These are phyloP conservation scores for Nyctibius bracteatus DNA, from an alignment of 2,113 vertebrate species.

Conservation along the genomic window DNA sequence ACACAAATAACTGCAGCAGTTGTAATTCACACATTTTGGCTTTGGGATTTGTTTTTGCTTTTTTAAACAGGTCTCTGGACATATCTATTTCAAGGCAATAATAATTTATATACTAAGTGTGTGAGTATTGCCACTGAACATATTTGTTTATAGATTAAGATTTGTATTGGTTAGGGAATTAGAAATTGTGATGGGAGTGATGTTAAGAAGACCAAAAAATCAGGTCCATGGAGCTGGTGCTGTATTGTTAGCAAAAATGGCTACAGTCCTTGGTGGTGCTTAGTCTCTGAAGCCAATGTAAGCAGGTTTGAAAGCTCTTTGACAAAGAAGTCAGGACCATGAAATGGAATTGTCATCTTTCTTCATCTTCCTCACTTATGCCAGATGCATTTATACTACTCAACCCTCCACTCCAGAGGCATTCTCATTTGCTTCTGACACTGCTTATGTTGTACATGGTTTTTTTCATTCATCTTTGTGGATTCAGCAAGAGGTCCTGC, in stretches of 20 bases:
- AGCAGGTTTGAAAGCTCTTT: not conserved
- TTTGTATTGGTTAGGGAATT: not conserved
- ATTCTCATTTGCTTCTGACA: not conserved
- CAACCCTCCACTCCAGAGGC: not conserved
- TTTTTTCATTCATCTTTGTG: not conserved
- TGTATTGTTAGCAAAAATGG: not conserved
- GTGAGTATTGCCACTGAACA: not conserved
- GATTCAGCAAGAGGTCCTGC: not conserved
- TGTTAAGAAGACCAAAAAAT: not conserved
- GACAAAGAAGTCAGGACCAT: not conserved
- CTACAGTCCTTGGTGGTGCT: accelerated
- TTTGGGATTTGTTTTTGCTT: too few species aligned
- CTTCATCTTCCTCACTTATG: not conserved
- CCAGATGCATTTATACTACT: not conserved
- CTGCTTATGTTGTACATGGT: not conserved
- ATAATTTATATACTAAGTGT: not conserved
- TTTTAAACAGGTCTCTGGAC: too few species aligned
- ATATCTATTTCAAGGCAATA: not conserved
- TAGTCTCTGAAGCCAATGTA: not conserved
- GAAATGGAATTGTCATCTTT: not conserved
- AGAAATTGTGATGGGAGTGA: not conserved
- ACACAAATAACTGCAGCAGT: too few species aligned
- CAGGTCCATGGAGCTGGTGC: not conserved
- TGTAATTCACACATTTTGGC: too few species aligned
- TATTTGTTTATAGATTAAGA: not conserved